Evolutionary conservation across 2,888 invertebrate genomes (phyloP).

Genomic region (Synanthedon vespiformis): DNA sequence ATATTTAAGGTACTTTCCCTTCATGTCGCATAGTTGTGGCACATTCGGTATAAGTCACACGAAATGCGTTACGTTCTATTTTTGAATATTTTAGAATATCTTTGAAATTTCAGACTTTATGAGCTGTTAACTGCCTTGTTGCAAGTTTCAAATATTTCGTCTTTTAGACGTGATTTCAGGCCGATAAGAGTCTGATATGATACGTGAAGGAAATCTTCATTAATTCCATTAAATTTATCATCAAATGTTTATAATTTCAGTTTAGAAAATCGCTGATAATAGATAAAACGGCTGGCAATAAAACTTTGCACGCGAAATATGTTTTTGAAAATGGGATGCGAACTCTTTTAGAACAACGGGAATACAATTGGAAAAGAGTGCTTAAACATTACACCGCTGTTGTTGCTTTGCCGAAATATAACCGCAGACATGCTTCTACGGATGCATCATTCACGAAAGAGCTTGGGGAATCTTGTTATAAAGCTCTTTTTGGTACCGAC

Average conservation of each 20-base stretch:
- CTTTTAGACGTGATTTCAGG: too few species aligned
- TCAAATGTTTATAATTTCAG: slow-evolving; percentile 16
- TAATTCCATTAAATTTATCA: background rate
- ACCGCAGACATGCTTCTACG: slow-evolving; percentile 30
- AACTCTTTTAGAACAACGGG: slow-evolving; percentile 34
- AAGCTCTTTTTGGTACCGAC: slow-evolving; percentile 37
- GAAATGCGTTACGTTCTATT: too few species aligned
- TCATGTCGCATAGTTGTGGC: too few species aligned
- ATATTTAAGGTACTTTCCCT: too few species aligned
- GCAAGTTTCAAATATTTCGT: too few species aligned
- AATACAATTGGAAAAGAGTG: slow-evolving; percentile 52
- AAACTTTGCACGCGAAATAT: slow-evolving; percentile 37
- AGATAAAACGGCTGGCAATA: slow-evolving; percentile 30
- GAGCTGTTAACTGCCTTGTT: too few species aligned
- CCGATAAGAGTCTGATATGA: background rate
- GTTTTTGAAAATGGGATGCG: slow-evolving; percentile 50
- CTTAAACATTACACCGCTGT: slow-evolving; percentile 52
- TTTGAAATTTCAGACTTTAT: too few species aligned
- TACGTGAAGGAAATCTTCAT: background rate
- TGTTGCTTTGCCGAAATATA: slow-evolving; percentile 40
- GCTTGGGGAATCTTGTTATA: slow-evolving; percentile 36
- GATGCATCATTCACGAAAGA: slow-evolving; percentile 35
- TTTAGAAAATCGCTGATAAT: slow-evolving; percentile 43
- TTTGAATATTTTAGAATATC: too few species aligned
- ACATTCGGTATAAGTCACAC: too few species aligned